phyloP scores from a whole-genome alignment of 92 coral and sea anemone species.

The Hydrozoanthus gracilis region DNA sequence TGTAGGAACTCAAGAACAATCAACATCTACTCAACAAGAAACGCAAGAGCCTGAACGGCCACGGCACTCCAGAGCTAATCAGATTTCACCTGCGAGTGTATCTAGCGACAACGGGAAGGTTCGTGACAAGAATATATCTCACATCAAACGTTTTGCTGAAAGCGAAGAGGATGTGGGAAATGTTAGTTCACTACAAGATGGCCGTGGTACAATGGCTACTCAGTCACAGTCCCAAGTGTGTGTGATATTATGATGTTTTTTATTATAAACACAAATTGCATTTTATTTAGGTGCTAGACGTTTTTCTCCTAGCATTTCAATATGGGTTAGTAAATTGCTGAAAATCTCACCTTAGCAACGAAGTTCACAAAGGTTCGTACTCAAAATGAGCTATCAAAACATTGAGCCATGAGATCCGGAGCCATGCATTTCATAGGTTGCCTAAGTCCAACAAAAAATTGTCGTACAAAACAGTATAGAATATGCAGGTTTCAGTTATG shows the following conservation, averaged over 20 bases:
- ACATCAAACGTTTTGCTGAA: slow-evolving; percentile 28
- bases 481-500: no score
- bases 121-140: slow-evolving; percentile 6
- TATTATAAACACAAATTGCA: no score
- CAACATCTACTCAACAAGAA: not conserved
- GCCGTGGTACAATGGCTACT: not conserved
- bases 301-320: no score
- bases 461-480: no score
- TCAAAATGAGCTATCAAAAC: no score
- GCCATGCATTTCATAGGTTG: no score
- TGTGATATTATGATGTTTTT: not conserved
- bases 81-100: not conserved
- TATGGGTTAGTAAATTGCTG: no score
- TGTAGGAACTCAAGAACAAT: not conserved
- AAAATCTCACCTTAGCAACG: no score
- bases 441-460: no score
- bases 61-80: slow-evolving; percentile 5
- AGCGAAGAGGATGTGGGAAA: slow-evolving; percentile 3
- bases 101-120: not conserved
- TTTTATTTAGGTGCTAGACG: no score
- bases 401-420: no score
- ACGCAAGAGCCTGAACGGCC: not conserved
- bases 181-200: not conserved
- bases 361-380: no score
- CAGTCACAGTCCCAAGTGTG: slow-evolving; percentile 20